Percentiles rank a stretch among this genome's conserved stretches.
These are phyloP conservation scores for Hippoglossus stenolepis DNA, from an alignment of 2,113 vertebrate genomes.

Conservation along the genomic window DNA sequence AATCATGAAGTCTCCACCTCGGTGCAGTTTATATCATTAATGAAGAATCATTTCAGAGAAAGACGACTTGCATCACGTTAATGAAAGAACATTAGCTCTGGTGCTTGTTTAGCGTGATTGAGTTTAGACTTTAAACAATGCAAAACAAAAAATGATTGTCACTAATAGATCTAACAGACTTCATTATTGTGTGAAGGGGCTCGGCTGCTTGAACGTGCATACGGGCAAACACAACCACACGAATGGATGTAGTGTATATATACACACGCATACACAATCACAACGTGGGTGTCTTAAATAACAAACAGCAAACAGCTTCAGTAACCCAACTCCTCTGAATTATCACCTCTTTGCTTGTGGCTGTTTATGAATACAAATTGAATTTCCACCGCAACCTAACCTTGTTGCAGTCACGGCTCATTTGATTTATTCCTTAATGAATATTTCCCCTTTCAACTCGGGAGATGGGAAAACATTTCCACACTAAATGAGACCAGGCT, in stretches of 20 bases:
- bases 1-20: conserved; percentile 28
- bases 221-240: conserved; percentile 7
- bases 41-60: conserved; percentile 61
- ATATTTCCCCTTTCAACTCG: conserved; percentile 77
- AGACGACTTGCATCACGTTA: conserved; percentile 54
- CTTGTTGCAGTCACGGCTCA: conserved; percentile 81
- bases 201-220: conserved; percentile 14
- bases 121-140: conserved; percentile 71
- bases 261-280: neutral
- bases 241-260: neutral
- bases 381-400: conserved; percentile 74
- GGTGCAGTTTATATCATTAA: conserved; percentile 45
- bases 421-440: conserved; percentile 84
- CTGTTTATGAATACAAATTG: conserved; percentile 85
- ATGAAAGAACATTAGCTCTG: conserved; percentile 53
- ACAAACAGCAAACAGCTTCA: conserved; percentile 75
- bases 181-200: conserved; percentile 60
- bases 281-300: conserved; percentile 73
- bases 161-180: conserved; percentile 63
- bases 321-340: conserved; percentile 77
- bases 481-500: conserved; percentile 70
- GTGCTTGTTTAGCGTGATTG: conserved; percentile 61
- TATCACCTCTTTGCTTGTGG: conserved; percentile 78
- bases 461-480: conserved; percentile 79
- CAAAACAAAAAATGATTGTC: conserved; percentile 64